Conservation (phyloP, 1,140 invertebrate species). For the Brachionus asplanchnoidis region DNA sequence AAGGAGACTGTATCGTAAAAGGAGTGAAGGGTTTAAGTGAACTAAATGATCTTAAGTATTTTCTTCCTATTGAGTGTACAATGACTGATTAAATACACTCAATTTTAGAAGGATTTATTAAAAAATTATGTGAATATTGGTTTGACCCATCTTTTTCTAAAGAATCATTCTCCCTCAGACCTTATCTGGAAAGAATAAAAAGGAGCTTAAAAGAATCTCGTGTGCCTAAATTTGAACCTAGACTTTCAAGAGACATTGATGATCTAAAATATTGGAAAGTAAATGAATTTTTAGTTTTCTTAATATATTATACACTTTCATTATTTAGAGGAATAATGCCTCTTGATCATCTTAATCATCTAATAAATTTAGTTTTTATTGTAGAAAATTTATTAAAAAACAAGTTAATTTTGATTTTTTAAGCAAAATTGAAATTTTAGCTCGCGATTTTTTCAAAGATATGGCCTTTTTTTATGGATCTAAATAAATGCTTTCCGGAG, state of each 20-base stretch:
- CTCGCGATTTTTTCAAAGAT: neutral
- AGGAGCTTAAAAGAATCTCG: neutral
- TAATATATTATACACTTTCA: neutral
- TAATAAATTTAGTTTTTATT: neutral
- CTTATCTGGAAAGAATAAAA: neutral
- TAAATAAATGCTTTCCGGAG: neutral
- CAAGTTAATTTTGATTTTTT: neutral
- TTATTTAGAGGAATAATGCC: neutral
- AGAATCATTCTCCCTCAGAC: neutral
- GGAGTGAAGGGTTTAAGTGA: neutral
- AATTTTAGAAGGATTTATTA: neutral
- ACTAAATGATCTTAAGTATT: neutral
- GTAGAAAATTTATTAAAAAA: neutral
- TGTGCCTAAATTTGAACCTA: neutral
- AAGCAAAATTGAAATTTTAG: neutral
- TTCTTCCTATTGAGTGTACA: neutral
- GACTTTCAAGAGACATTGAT: neutral
- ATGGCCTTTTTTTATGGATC: neutral
- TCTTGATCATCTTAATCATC: neutral
- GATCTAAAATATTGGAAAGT: neutral
- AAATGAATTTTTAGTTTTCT: neutral
- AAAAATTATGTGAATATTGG: neutral
- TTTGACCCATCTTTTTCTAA: neutral
- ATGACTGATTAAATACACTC: neutral
- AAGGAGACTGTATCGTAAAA: neutral